phyloP scores from a whole-genome alignment of 1,140 invertebrate genomes.

The Littorina saxatilis region DNA sequence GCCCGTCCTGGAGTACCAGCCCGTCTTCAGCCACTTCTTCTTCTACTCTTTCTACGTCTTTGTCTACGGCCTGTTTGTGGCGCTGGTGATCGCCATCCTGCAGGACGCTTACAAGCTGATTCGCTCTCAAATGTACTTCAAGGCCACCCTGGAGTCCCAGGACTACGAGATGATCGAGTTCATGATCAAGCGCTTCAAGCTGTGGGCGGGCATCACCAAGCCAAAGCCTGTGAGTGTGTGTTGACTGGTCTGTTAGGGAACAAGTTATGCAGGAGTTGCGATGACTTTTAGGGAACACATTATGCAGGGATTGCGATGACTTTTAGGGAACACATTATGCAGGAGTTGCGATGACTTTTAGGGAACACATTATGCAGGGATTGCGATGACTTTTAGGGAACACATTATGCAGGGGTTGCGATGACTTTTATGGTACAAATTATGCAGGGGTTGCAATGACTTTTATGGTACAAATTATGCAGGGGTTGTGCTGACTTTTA shows the following conservation, averaged over 20 bases:
- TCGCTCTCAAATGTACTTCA: slow-evolving; percentile 64
- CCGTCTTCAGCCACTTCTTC: slow-evolving; percentile 61
- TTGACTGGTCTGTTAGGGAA: not conserved
- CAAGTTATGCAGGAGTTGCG: not conserved
- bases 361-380: too few relatives aligned
- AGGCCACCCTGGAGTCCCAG: slow-evolving; percentile 62
- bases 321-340: too few relatives aligned
- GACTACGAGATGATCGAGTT: slow-evolving; percentile 73
- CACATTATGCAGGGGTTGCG: too few relatives aligned
- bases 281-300: too few relatives aligned
- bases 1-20: slow-evolving; percentile 48
- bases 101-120: slow-evolving; percentile 58
- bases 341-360: too few relatives aligned
- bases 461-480: too few relatives aligned
- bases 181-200: slow-evolving; percentile 69
- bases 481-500: too few relatives aligned
- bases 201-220: slow-evolving; percentile 67
- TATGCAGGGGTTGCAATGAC: too few relatives aligned
- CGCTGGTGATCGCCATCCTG: slow-evolving; percentile 61
- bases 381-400: too few relatives aligned
- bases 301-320: too few relatives aligned
- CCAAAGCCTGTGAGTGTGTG: slow-evolving; percentile 66
- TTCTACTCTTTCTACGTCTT: slow-evolving; percentile 64
- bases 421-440: too few relatives aligned
- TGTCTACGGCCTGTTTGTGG: slow-evolving; percentile 62